Evolutionary conservation across 2,888 invertebrate species (phyloP), one percentile per base, ranked within the genome.

Genomic region (Cerastoderma edule): DNA sequence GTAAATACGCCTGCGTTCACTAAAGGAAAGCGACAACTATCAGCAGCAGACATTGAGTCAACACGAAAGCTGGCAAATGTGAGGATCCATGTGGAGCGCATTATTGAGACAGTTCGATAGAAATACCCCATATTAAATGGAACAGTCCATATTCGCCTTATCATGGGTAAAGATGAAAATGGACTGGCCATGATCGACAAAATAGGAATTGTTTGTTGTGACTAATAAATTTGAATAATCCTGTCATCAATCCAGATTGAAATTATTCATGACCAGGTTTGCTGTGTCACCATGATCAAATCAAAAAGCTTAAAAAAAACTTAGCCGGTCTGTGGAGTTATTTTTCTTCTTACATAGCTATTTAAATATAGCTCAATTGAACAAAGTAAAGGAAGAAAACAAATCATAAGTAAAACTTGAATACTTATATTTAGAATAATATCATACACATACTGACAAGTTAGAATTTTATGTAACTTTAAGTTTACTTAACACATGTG

Each of bases 1-100:
- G 67, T 78, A 0, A 35, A 66, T 2, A 71, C 74, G 22, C 78
- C 78, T 19, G 78, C 73, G 27, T 74, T 78, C 39, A 78, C 68
- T 5, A 72, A 57, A 67, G 72, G 72, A 53, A n/a, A 28, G n/a
- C 24, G 35, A 10, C 78, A 78, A 39, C 28, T 71, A 5, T 70
- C 70, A 13, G 54, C 73, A 54, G 0, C 48, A 46, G 78, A 70
- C 46, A 50, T 67, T 16, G 73, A 74, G 35, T 4, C 22, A 19
- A 71, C 78, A 19, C 19, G 73, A 5, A 73, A 67, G 27, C 22
- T 78, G 2, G 73, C 73, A 1, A 46, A 64, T 64, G 35, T 39
- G 0, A 24, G 71, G 5, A 78, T 78, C 16, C 73, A 73, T 54
- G 78, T 78, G 2, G 70, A 78, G 56, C 48, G 73, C 1, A 73